Base-by-base conservation (phyloP, 2,797 vertebrate species). In the Coreius guichenoti region DNA sequence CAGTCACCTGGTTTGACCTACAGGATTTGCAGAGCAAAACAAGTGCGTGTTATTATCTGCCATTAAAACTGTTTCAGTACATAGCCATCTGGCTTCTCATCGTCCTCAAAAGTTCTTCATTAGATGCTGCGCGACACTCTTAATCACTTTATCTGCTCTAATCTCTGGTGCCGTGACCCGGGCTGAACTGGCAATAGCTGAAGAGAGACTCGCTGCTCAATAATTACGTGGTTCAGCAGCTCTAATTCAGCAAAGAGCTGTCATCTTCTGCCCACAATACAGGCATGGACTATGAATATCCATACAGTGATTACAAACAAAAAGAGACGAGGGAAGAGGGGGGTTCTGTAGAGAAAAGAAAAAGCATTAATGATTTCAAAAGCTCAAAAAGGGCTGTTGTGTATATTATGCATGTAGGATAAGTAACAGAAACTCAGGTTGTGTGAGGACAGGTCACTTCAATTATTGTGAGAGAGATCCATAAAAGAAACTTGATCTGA, bases 231-330 rank as follows among this genome's bases (percentile, higher is more conserved):
- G 23, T 81, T 70, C 80, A 21, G 33, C 23, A 12, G 61, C 47
- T 83, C 58, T 68, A 84, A 84, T 68, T 84, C 45, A 77, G 31
- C 31, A 77, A 68, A 84, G 82, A 76, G 73, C 81, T 65, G 56
- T 63, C 26, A 2, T 29, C 29, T 54, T 82, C 69, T 17, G 43
- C 33, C 63, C 74, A 56, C 4, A 56, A 84, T 31, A 69, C 23
- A 31, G 65, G 17, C 69, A 21, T 8, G 7, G 5, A 45, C 19
- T 31, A 69, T 78, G 49, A 84, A 84, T 84, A 77, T 84, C 74
- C 45, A 84, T 69, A 69, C 74, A 67, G 56, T 5, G 39, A 67
- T 83, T 56, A 29, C 12, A 58, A 56, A 78, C 82, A 31, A n/a
- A 73, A 49, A 49, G 5, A 26, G 23, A n/a, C 2, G 1, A 49